phyloP scores from a whole-genome alignment of 2,797 vertebrate species.

The Myripristis murdjan region DNA sequence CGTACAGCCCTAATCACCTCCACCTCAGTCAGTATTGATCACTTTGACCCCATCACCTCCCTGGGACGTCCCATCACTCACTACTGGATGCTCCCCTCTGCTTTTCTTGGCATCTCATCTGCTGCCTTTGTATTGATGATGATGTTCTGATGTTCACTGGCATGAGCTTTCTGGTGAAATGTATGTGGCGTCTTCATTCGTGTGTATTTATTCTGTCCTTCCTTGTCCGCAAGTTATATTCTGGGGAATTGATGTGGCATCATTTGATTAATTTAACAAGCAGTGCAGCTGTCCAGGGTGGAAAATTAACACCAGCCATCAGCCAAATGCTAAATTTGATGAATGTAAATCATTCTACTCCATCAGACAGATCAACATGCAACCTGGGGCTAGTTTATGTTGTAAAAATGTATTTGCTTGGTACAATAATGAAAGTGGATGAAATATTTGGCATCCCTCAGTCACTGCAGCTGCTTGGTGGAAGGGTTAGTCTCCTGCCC shows the following conservation, averaged over 20 bases:
- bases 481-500: no score
- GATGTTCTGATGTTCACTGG: slow-evolving; percentile 50
- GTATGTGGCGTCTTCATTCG: slow-evolving; percentile 28
- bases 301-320: no score
- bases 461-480: no score
- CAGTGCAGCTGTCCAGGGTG: not conserved
- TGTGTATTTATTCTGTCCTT: slow-evolving; percentile 22
- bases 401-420: no score
- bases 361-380: no score
- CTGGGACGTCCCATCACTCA: slow-evolving; percentile 10
- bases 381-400: no score
- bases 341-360: no score
- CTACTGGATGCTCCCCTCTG: slow-evolving; percentile 34
- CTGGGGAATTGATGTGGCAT: slow-evolving; percentile 1
- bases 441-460: no score
- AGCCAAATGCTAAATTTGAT: no score
- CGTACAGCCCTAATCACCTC: slow-evolving; percentile 17
- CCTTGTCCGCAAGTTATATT: slow-evolving; percentile 6
- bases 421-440: no score
- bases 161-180: slow-evolving; percentile 52
- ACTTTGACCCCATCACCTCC: slow-evolving; percentile 4
- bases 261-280: not conserved
- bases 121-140: slow-evolving; percentile 20
- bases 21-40: not conserved
- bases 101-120: slow-evolving; percentile 47